Evolutionary conservation across 1,140 invertebrate species (phyloP).

Genomic region (Drosophila orosa): DNA sequence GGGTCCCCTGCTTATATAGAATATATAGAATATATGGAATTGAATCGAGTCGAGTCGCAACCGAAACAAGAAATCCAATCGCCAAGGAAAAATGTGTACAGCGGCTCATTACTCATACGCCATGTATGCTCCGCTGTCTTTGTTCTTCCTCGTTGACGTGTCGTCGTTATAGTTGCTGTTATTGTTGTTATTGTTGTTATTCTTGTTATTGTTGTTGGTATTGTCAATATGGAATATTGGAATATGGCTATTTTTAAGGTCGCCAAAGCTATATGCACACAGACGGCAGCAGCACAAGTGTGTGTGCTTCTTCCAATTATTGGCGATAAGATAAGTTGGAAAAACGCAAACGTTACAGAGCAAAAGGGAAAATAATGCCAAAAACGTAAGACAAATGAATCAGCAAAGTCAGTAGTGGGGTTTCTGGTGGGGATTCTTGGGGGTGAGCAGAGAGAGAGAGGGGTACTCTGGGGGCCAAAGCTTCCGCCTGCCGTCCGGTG

Average conservation of each 20-base stretch:
- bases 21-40: constrained; percentile 5
- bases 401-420: constrained; percentile 2
- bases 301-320: constrained; percentile 58
- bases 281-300: background rate
- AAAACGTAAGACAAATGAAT: constrained; percentile 30
- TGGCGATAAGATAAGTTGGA: constrained; percentile 73
- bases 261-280: constrained; percentile 35
- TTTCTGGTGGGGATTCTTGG: background rate
- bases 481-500: constrained; percentile 54
- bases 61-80: constrained; percentile 11
- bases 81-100: constrained; percentile 10
- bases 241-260: constrained; percentile 75
- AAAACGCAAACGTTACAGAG: constrained; percentile 42
- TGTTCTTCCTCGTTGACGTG: constrained; percentile 18
- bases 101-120: constrained; percentile 53
- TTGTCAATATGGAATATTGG: constrained; percentile 47
- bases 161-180: background rate
- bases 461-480: constrained; percentile 29
- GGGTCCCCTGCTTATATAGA: no score
- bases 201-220: constrained; percentile 6
- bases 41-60: constrained; percentile 1
- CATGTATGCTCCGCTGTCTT: constrained; percentile 35
- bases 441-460: background rate
- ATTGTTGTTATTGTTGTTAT: background rate
- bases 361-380: constrained; percentile 9